These are phyloP conservation scores for Vombatus ursinus DNA, from an alignment of 2,113 vertebrate species.

Conservation along the genomic window DNA sequence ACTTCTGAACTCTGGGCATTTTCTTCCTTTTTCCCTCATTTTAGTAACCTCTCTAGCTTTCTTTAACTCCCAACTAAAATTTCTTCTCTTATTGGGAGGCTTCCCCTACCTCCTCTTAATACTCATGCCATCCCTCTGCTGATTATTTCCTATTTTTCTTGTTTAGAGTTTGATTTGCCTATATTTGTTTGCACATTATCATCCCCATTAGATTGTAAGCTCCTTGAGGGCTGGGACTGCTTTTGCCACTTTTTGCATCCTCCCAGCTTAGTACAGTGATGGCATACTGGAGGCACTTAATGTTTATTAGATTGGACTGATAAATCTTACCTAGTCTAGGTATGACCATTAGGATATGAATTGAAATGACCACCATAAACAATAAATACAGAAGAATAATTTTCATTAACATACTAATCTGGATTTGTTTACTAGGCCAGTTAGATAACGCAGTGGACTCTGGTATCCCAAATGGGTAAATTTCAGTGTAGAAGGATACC, in stretches of 20 bases:
- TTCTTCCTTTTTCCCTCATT: too few species aligned
- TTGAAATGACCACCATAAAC: neutral
- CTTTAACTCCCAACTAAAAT: neutral
- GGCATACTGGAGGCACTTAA: neutral
- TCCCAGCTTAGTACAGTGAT: neutral
- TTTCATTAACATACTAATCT: neutral
- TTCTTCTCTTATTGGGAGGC: neutral
- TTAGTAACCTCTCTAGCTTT: neutral
- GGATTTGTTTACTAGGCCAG: neutral
- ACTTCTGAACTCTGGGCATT: neutral
- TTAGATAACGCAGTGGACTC: neutral
- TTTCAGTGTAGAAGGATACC: neutral
- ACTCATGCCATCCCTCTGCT: neutral
- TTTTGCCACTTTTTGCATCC: neutral
- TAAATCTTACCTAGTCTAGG: neutral
- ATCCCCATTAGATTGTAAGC: neutral
- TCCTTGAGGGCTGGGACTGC: neutral
- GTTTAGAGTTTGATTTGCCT: neutral
- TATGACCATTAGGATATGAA: neutral
- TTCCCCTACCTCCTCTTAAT: too few species aligned
- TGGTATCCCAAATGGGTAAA: neutral
- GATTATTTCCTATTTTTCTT: neutral
- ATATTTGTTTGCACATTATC: neutral
- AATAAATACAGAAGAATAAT: neutral
- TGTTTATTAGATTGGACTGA: neutral